Evolutionary conservation across 2,113 vertebrate genomes (phyloP), one percentile per base, ranked within the genome.

Genomic region (Uria lomvia): DNA sequence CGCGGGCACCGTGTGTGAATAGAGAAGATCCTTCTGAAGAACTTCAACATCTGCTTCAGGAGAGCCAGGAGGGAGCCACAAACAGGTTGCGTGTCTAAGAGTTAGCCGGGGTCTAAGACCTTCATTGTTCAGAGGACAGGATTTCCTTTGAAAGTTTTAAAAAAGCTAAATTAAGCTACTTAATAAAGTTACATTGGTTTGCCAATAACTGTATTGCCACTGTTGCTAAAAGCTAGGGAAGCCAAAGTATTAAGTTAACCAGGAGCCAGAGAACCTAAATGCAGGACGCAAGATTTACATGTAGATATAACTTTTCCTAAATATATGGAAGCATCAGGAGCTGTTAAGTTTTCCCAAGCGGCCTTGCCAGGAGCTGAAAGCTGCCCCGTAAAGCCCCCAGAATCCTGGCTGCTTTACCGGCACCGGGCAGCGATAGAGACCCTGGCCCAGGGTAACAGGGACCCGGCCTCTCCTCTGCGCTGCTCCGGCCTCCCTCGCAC

Each of bases 71-170:
- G 15, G 79, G 83, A 43, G 23, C 52, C 40, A 23, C 15, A 5
- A 1, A 32, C 17, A 32, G 18, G 8, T 23, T 29, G 78, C 3
- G 15, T 42, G 0, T 76, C 74, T 58, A 23, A 42, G 77, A n/a
- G 91, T 96, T 97, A 96, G 40, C 96, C 97, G 1, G 95, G 97
- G 58, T 97, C 96, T 75, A 97, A 85, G 94, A 66, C 95, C 95
- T 94, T 97, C 95, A 96, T 97, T 70, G 92, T 96, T 97, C 91
- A 79, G 80, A 72, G 62, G 52, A 24, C 0, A 3, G 24, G 76
- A 49, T 24, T 43, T 43, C 80, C 94, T 84, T 65, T 3, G 11
- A 2, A 49, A 81, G 79, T 26, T 70, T 36, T 1, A 5, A 52
- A 49, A 73, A 42, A 49, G 22, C 53, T 40, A 13, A 55, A 29